Evolutionary conservation across 1,140 invertebrate genomes (phyloP), one percentile per base, ranked within the genome.

Genomic region (Fopius arisanus): DNA sequence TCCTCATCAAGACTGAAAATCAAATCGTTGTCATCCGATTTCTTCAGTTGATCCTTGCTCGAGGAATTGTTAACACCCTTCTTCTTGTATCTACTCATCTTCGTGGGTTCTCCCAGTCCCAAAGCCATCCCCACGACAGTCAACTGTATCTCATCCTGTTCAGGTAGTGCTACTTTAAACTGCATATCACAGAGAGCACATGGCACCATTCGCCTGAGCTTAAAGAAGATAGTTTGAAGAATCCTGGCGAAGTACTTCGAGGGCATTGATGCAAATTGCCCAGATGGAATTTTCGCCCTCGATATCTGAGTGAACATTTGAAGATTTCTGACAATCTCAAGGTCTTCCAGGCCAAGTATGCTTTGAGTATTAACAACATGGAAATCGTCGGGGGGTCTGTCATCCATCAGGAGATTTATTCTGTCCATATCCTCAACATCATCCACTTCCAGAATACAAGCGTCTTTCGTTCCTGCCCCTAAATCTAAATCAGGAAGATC

Each of bases 271-370:
- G 81, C 79, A 5, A 80, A 82, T 74, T 90, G 89, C 23, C 87
- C 86, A 5, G 86, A 75, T 12, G 91, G 89, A 14, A 95, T 90
- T 80, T 94, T 93, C 0, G 92, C 91, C 48, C 94, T 89, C 86
- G 93, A 96, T 19, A 96, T 92, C 87, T 96, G 94, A 0, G 93
- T 95, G 81, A 97, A 96, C 94, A 96, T 96, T 88, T 97, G 94
- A 41, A 96, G 84, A 86, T 95, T 95, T 77, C 91, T 91, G 0
- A 93, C 91, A 37, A 92, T 90, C 76, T 93, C 92, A 41, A 92
- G 83, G 74, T 92, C 90, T 33, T 91, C 89, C 67, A 94, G 86
- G 0, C 95, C 95, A 7, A 95, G 94, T 59, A 95, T 91, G 21
- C 87, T 89, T 84, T 96, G 94, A 1, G 94, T 96, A 83, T 95